Conservation (phyloP, 2,113 vertebrate species). For the Corythaeola cristata region DNA sequence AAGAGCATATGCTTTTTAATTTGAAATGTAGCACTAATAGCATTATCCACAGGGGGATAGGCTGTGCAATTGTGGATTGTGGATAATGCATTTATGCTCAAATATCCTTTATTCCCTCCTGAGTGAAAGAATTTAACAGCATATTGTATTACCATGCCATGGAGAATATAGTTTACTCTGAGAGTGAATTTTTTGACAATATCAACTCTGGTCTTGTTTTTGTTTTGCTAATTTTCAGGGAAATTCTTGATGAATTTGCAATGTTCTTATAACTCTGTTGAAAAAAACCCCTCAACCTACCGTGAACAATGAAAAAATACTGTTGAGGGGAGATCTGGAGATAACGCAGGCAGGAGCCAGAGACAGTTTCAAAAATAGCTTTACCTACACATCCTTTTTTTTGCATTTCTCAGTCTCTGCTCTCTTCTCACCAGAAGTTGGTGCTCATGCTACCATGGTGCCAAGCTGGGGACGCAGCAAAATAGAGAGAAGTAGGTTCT, state of each 20-base stretch:
- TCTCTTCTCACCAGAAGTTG: background rate
- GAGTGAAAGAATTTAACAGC: conserved; percentile 66
- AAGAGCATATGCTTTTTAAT: conserved; percentile 79
- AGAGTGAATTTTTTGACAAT: conserved; percentile 64
- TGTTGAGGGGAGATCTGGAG: background rate
- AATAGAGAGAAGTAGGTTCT: background rate
- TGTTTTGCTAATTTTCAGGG: conserved; percentile 64
- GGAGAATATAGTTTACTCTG: conserved; percentile 56
- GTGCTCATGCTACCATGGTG: background rate
- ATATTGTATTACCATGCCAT: conserved; percentile 61
- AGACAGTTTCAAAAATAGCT: conserved; percentile 5
- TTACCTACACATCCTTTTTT: background rate
- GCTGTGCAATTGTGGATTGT: conserved; percentile 65
- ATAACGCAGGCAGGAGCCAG: background rate
- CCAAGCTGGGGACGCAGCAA: background rate
- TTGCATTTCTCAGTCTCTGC: background rate
- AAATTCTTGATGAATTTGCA: conserved; percentile 50
- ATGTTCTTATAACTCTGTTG: background rate
- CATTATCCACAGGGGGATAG: conserved; percentile 72
- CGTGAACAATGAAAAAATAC: background rate
- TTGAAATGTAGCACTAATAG: conserved; percentile 78
- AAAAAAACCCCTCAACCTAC: background rate
- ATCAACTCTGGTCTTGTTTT: conserved; percentile 63
- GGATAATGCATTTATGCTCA: conserved; percentile 75
- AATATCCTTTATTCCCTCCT: conserved; percentile 73